These are phyloP conservation scores for Vulpes vulpes DNA, from an alignment of 2,113 vertebrate genomes.

Conservation along the genomic window DNA sequence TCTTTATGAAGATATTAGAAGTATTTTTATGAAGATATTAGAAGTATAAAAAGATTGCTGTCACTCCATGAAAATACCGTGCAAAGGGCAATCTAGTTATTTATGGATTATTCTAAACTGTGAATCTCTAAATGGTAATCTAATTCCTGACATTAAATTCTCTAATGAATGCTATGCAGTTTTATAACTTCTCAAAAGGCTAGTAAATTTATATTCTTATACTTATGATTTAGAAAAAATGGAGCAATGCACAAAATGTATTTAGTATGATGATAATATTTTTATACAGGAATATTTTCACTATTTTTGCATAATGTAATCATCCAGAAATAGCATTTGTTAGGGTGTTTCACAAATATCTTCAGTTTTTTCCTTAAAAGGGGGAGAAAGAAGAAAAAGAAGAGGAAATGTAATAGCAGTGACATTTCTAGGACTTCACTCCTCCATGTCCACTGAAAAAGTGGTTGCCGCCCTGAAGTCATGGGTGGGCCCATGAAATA, in stretches of 20 bases:
- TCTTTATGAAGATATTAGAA: not conserved
- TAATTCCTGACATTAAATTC: not conserved
- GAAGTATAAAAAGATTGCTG: not conserved
- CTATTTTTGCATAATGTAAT: not conserved
- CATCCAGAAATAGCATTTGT: not conserved
- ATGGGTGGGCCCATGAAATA: not conserved
- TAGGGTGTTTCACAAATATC: not conserved
- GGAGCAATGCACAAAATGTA: not conserved
- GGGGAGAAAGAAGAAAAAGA: not conserved
- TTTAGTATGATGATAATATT: not conserved
- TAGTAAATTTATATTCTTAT: not conserved
- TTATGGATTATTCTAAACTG: not conserved
- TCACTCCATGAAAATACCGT: not conserved
- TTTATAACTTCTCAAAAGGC: not conserved
- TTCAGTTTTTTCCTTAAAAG: not conserved
- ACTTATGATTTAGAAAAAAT: not conserved
- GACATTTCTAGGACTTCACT: not conserved
- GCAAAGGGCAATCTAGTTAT: not conserved
- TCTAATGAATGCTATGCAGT: not conserved
- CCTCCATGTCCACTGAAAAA: not conserved
- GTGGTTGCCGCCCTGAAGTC: not conserved
- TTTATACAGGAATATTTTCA: not conserved
- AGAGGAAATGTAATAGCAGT: fast-evolving
- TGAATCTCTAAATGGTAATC: not conserved
- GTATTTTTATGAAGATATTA: not conserved